A percentile compares a stretch with the other conserved stretches of the same genome.
Conservation (phyloP, 2,797 vertebrate species). For the Pitangus sulphuratus region DNA sequence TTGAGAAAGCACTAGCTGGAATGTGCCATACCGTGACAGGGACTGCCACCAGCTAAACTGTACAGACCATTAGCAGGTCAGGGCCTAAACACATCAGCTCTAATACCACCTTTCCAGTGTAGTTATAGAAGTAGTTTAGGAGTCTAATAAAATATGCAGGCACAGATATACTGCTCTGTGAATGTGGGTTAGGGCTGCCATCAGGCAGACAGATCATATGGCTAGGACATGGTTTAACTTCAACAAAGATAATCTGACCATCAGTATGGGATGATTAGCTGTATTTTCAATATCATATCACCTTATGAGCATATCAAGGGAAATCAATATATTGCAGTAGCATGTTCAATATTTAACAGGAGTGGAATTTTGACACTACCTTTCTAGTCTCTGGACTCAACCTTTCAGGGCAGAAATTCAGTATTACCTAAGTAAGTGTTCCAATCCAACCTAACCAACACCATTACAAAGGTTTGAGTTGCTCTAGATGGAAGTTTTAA, state of each 20-base stretch:
- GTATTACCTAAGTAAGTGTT: not conserved
- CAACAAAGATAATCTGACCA: not conserved
- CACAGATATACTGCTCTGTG: not conserved
- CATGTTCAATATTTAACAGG: not conserved
- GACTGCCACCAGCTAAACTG: not conserved
- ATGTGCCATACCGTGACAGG: not conserved
- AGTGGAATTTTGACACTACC: not conserved
- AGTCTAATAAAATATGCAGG: not conserved
- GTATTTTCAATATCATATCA: not conserved
- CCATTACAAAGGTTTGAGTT: not conserved
- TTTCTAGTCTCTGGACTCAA: not conserved
- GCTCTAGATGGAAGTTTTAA: not conserved
- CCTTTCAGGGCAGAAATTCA: not conserved
- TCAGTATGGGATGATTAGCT: not conserved
- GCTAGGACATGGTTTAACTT: not conserved
- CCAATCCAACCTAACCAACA: not conserved
- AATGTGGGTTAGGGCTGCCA: not conserved
- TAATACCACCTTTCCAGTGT: not conserved
- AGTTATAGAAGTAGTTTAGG: not conserved
- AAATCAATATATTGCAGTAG: not conserved
- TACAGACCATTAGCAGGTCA: not conserved
- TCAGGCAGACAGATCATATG: not conserved
- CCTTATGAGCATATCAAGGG: fast-evolving
- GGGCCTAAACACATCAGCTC: not conserved
- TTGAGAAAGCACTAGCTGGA: not conserved